Evolutionary conservation across 2,113 vertebrate genomes (phyloP).

Genomic region (Oreocharis arfaki): DNA sequence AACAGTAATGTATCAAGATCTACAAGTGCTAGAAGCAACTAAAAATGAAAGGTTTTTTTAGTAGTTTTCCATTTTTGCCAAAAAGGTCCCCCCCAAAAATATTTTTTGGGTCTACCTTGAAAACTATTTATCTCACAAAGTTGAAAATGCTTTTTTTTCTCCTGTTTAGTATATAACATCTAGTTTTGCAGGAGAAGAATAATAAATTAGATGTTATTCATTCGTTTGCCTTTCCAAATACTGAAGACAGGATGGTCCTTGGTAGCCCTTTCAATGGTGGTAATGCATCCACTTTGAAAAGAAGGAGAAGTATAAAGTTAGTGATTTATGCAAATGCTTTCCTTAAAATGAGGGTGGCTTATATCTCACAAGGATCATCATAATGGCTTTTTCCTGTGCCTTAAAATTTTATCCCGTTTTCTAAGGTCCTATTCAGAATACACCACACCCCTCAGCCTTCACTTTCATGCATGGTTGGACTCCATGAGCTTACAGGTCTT

Average conservation of each 20-base stretch:
- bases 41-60: neutral
- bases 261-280: neutral
- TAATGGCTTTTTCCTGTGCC: neutral
- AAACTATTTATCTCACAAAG: neutral
- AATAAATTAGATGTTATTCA: neutral
- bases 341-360: neutral
- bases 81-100: neutral
- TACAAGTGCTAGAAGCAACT: neutral
- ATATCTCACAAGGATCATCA: neutral
- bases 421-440: neutral
- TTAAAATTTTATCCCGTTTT: neutral
- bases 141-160: neutral
- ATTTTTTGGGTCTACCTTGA: neutral
- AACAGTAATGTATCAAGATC: neutral
- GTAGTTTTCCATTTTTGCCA: neutral
- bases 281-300: neutral
- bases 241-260: neutral
- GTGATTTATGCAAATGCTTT: neutral
- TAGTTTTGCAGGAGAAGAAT: neutral
- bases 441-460: neutral
- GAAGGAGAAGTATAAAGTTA: neutral
- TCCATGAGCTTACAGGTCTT: neutral
- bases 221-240: neutral
- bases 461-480: fast-evolving
- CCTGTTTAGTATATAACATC: neutral